phyloP scores from a whole-genome alignment of 2,888 invertebrate species.

The Argyresthia goedartella region DNA sequence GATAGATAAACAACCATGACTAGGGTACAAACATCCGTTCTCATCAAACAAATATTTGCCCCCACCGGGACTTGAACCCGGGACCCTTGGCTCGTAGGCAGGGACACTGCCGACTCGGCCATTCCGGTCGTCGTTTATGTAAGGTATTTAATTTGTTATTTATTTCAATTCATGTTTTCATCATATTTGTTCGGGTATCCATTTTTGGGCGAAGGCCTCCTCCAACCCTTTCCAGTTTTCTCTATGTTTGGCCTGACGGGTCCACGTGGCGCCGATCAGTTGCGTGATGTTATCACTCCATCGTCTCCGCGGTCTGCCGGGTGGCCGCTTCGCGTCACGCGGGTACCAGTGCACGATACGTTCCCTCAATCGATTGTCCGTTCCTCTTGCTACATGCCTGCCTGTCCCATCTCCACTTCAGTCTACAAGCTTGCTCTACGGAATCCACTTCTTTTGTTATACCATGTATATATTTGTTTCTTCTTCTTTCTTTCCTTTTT shows the following conservation, averaged over 20 bases:
- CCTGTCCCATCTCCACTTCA: slow-evolving; percentile 1
- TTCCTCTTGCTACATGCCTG: not conserved
- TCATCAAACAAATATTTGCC: too few relatives aligned
- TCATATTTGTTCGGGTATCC: too few relatives aligned
- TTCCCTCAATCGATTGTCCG: not conserved
- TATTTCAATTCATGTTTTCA: too few relatives aligned
- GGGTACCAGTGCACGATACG: not conserved
- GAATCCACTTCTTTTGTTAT: not conserved
- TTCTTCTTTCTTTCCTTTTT: not conserved
- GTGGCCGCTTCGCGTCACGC: not conserved
- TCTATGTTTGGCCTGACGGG: too few relatives aligned
- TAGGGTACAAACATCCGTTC: too few relatives aligned
- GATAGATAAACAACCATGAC: too few relatives aligned
- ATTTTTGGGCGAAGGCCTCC: slow-evolving; percentile 1
- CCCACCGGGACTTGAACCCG: too few relatives aligned
- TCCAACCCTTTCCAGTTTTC: not conserved
- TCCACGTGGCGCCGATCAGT: not conserved
- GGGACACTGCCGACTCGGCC: too few relatives aligned
- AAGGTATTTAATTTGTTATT: too few relatives aligned
- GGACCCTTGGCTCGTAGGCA: too few relatives aligned
- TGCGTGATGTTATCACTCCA: not conserved
- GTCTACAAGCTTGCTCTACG: not conserved
- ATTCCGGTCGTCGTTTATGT: too few relatives aligned
- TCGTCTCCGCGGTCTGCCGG: not conserved
- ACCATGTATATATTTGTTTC: not conserved